These are phyloP conservation scores for Amazonetta brasiliensis DNA, from an alignment of 2,797 vertebrate genomes.

Conservation along the genomic window DNA sequence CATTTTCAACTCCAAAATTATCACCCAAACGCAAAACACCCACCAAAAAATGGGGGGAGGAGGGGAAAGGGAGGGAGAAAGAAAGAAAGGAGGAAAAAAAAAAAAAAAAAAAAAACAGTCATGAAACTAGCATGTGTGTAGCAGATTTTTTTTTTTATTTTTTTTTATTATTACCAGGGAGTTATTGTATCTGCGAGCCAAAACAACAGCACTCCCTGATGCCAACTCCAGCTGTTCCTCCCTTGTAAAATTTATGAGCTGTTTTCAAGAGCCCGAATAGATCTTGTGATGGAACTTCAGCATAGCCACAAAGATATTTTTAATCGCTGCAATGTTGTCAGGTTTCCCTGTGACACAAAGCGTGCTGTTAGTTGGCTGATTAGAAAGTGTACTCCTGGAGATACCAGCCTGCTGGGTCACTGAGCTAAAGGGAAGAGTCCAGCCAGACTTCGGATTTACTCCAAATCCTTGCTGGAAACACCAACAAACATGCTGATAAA, in stretches of 20 bases:
- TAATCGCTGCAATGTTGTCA: conserved; percentile 3
- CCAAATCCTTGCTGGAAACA: neutral
- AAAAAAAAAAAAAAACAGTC: neutral
- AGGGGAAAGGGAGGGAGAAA: accelerated
- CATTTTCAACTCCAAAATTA: neutral
- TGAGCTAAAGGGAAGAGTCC: neutral
- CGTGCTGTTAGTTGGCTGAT: neutral
- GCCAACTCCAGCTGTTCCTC: conserved; percentile 70
- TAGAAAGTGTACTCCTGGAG: neutral
- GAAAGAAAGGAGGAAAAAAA: neutral
- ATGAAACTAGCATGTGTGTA: neutral
- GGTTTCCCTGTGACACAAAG: neutral
- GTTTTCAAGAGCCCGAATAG: conserved; percentile 44
- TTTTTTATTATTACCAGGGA: neutral
- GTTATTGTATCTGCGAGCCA: conserved; percentile 68
- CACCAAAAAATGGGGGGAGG: neutral
- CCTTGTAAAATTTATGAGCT: conserved; percentile 66
- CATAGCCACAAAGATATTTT: neutral
- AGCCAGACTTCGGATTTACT: neutral
- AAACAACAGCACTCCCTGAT: conserved; percentile 61
- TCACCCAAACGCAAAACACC: neutral
- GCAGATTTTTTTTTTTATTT: neutral
- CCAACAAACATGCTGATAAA: neutral
- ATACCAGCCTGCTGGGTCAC: neutral
- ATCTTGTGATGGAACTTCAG: conserved; percentile 18